A percentile compares a stretch with the other conserved stretches of the same genome.
Evolutionary conservation across 1,140 invertebrate species (phyloP).

Genomic region (Temnothorax nylanderi): DNA sequence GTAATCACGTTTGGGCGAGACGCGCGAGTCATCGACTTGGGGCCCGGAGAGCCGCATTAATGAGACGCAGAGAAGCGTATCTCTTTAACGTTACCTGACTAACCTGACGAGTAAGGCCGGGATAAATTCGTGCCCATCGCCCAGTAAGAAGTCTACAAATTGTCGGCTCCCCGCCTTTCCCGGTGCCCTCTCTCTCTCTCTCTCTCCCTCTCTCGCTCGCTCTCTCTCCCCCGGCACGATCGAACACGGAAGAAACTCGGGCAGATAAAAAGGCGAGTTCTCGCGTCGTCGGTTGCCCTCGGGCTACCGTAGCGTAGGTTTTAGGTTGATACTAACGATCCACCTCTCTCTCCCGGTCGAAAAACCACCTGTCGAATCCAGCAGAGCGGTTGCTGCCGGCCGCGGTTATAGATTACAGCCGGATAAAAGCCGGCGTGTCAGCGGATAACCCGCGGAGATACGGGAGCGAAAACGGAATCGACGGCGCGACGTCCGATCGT

Average conservation of each 20-base stretch:
- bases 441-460: slow-evolving; percentile 52
- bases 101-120: background rate
- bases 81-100: slow-evolving; percentile 18
- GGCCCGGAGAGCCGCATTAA: slow-evolving; percentile 25
- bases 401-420: slow-evolving; percentile 55
- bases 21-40: slow-evolving; percentile 43
- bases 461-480: slow-evolving; percentile 47
- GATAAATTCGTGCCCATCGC: slow-evolving; percentile 37
- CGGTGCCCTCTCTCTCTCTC: background rate
- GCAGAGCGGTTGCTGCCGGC: slow-evolving; percentile 19
- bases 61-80: slow-evolving; percentile 1
- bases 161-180: background rate
- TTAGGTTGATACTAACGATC: slow-evolving; percentile 62
- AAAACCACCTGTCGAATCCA: slow-evolving; percentile 68
- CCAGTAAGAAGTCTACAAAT: slow-evolving; percentile 54
- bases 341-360: slow-evolving; percentile 39
- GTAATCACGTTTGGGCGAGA: slow-evolving; percentile 22
- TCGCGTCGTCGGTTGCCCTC: slow-evolving; percentile 37
- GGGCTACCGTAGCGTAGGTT: slow-evolving; percentile 46
- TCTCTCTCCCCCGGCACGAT: background rate
- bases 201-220: background rate
- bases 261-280: slow-evolving; percentile 43
- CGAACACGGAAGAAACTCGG: slow-evolving; percentile 33
- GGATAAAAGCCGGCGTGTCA: slow-evolving; percentile 55
- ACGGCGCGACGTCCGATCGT: slow-evolving; percentile 25